phyloP scores from a whole-genome alignment of 2,888 invertebrate genomes.

The Prosopocoilus inquinatus region DNA sequence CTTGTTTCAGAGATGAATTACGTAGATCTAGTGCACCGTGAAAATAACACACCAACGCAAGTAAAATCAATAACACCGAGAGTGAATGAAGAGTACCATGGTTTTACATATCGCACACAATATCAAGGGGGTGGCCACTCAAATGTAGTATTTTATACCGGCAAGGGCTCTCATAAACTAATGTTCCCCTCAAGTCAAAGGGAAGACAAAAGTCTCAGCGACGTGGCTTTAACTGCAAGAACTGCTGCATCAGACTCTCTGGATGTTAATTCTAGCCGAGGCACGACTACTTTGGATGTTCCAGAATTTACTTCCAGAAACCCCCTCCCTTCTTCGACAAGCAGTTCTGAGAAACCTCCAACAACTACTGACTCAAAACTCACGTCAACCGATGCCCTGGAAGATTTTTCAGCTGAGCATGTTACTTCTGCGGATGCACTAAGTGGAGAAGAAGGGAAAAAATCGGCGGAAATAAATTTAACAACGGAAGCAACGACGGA shows the following conservation, averaged over 20 bases:
- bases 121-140: constrained; percentile 37
- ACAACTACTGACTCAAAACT: too few relatives aligned
- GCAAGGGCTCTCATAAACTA: constrained; percentile 31
- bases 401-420: too few relatives aligned
- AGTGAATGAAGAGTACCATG: constrained; percentile 26
- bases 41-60: too few relatives aligned
- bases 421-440: too few relatives aligned
- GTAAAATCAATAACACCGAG: not conserved
- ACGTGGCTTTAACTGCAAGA: constrained; percentile 20
- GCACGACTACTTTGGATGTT: too few relatives aligned
- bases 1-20: too few relatives aligned
- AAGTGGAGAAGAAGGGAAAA: too few relatives aligned
- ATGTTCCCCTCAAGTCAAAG: not conserved
- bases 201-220: constrained; percentile 10
- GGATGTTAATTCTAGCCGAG: constrained; percentile 28
- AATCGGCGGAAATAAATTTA: too few relatives aligned
- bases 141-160: constrained; percentile 38
- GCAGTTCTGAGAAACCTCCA: too few relatives aligned
- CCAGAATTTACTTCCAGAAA: constrained; percentile 3
- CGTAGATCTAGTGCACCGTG: too few relatives aligned
- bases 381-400: too few relatives aligned
- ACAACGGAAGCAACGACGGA: not conserved
- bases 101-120: constrained; percentile 40
- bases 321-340: not conserved
- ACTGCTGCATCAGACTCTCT: constrained; percentile 34